Percentiles rank a stretch among this genome's conserved stretches.
phyloP scores from a whole-genome alignment of 2,888 invertebrate genomes.

The Tipula vernalis region DNA sequence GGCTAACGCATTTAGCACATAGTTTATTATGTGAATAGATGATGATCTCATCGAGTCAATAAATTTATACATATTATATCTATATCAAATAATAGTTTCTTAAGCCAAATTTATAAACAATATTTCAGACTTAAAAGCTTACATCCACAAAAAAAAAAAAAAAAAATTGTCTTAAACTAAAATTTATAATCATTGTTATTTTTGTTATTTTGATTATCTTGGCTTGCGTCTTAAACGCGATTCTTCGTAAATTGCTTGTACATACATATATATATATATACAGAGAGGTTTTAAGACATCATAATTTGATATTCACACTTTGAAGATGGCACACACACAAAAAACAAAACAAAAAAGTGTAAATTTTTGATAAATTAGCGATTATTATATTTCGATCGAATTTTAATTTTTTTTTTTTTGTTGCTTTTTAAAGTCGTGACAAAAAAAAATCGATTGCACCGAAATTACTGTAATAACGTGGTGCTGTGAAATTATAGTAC shows the following conservation, averaged over 20 bases:
- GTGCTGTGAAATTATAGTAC: background rate
- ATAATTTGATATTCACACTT: background rate
- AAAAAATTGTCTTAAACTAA: background rate
- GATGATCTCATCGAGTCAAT: background rate
- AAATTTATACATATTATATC: background rate
- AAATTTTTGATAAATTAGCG: background rate
- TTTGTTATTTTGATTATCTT: background rate
- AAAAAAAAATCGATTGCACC: background rate
- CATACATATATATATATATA: background rate
- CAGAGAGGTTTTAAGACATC: background rate
- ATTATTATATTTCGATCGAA: background rate
- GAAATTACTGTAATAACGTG: background rate
- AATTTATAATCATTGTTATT: background rate
- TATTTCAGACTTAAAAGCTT: background rate
- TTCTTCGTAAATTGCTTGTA: background rate
- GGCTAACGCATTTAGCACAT: background rate
- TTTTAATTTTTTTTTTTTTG: background rate
- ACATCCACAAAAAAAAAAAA: background rate
- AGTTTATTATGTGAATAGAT: background rate
- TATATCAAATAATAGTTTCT: background rate
- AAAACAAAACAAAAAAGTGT: background rate
- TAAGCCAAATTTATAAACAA: background rate
- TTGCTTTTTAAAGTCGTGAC: background rate
- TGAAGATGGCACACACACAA: background rate
- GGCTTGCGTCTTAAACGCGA: background rate